Percentiles rank a stretch among this genome's conserved stretches.
phyloP scores from a whole-genome alignment of 2,888 invertebrate genomes.

The Bedellia somnulentella region DNA sequence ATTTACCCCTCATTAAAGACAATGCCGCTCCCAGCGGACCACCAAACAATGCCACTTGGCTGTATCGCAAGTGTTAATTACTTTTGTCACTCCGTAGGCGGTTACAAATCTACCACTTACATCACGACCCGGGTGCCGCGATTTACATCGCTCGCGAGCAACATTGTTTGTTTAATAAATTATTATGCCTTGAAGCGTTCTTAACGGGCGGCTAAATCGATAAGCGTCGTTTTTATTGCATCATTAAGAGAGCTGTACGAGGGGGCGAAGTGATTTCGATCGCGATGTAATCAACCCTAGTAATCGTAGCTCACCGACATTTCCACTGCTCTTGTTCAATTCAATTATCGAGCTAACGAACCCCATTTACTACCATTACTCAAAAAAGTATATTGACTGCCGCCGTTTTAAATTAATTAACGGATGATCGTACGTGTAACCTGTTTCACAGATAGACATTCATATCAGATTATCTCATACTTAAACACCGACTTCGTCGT shows the following conservation, averaged over 20 bases:
- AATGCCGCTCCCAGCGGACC: slow-evolving; percentile 17
- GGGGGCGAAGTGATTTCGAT: slow-evolving; percentile 46
- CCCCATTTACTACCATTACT: no score
- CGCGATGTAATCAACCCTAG: slow-evolving; percentile 47
- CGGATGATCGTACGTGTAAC: no score
- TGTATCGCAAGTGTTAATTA: slow-evolving; percentile 56
- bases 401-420: no score
- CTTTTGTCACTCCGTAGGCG: slow-evolving; percentile 44
- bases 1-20: slow-evolving; percentile 33
- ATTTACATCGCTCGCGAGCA: slow-evolving; percentile 39
- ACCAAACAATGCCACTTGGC: no score
- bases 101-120: slow-evolving; percentile 47
- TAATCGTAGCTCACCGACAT: no score
- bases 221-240: slow-evolving; percentile 55
- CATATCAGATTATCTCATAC: no score
- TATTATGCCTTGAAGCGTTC: slow-evolving; percentile 44
- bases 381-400: no score
- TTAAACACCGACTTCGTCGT: no score
- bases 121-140: slow-evolving; percentile 39
- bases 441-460: no score
- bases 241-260: slow-evolving; percentile 46
- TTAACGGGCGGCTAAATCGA: slow-evolving; percentile 50
- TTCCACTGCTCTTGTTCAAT: no score
- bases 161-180: slow-evolving; percentile 52
- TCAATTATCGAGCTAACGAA: no score